Percentiles rank a stretch among this genome's conserved stretches.
These are phyloP conservation scores for Lateolabrax maculatus DNA, from an alignment of 2,797 vertebrate genomes.

Conservation along the genomic window DNA sequence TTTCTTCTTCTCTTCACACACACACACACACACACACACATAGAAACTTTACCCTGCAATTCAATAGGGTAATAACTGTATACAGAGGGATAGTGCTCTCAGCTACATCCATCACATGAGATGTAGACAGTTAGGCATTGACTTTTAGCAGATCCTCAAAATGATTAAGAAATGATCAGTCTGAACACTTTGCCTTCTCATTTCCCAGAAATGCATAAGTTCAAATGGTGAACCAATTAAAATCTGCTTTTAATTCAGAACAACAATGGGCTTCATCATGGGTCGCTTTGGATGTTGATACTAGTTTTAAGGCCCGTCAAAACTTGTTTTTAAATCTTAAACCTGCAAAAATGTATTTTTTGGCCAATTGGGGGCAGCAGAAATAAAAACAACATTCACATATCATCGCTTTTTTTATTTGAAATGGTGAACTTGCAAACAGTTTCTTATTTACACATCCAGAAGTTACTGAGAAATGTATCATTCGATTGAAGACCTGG, in stretches of 20 bases:
- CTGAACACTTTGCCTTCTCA: background rate
- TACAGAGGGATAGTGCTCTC: constrained; percentile 29
- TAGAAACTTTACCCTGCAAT: constrained; percentile 41
- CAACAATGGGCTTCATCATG: background rate
- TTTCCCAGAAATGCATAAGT: background rate
- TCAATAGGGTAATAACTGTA: constrained; percentile 43
- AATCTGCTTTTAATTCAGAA: background rate
- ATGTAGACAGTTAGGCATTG: constrained; percentile 11
- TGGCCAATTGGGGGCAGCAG: background rate
- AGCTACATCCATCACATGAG: constrained; percentile 30
- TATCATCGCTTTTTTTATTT: background rate
- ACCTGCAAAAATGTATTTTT: background rate
- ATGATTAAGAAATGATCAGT: background rate
- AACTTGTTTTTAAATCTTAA: background rate
- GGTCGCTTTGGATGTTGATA: background rate
- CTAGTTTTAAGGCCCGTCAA: background rate
- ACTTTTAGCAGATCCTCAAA: constrained; percentile 1
- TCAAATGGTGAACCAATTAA: background rate
- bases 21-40: constrained; percentile 15
- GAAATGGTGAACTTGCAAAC: background rate
- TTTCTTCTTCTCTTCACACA: constrained; percentile 7
- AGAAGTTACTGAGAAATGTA: background rate
- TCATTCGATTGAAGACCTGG: too few relatives aligned
- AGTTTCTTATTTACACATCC: background rate
- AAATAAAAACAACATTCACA: background rate